phyloP scores from a whole-genome alignment of 2,797 vertebrate species.

The Peromyscus aztecus region DNA sequence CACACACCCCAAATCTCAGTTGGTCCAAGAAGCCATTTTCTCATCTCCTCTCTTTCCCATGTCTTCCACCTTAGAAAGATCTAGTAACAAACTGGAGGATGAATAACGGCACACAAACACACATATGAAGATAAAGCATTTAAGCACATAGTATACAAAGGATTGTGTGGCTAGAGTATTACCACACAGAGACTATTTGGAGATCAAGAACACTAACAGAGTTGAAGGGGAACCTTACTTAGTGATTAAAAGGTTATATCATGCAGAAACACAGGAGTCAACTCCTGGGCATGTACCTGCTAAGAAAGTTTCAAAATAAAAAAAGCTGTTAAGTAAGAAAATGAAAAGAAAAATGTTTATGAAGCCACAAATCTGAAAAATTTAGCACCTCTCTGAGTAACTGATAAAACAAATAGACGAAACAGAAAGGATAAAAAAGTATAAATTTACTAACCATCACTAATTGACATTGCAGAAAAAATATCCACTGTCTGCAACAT shows the following conservation, averaged over 20 bases:
- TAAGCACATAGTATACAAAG: background rate
- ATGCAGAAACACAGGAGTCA: background rate
- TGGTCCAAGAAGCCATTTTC: background rate
- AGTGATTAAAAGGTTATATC: background rate
- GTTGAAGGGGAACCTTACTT: background rate
- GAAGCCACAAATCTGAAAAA: background rate
- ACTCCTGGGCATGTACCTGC: background rate
- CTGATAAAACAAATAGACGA: background rate
- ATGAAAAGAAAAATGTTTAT: background rate
- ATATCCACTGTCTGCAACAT: background rate
- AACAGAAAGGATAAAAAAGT: background rate
- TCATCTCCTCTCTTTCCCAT: background rate
- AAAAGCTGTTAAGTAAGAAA: background rate
- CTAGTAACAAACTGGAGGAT: background rate
- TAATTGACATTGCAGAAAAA: conserved; percentile 20
- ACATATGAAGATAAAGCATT: background rate
- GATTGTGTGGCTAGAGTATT: background rate
- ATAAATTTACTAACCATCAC: background rate
- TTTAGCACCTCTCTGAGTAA: background rate
- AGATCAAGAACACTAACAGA: background rate
- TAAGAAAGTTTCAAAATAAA: background rate
- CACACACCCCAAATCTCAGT: background rate
- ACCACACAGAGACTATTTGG: background rate
- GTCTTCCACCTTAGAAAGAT: background rate
- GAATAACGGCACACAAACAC: background rate